Percentiles rank a stretch among this genome's conserved stretches.
These are phyloP conservation scores for Agriopis marginaria DNA, from an alignment of 2,888 invertebrate species.

Conservation along the genomic window DNA sequence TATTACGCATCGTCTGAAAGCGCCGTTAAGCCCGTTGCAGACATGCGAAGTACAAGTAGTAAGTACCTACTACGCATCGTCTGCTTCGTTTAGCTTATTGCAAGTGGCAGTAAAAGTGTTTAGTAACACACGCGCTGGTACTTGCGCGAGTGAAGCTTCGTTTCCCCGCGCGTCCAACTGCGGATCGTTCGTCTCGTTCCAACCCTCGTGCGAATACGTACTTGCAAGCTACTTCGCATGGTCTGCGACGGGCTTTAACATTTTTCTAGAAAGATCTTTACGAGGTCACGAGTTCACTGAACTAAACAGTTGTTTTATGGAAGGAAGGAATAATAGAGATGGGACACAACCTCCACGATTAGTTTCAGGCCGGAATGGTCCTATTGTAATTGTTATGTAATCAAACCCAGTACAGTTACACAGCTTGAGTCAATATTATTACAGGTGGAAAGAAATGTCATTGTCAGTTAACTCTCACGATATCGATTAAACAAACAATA, in stretches of 20 bases:
- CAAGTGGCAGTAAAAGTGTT: no score
- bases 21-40: no score
- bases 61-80: no score
- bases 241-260: background rate
- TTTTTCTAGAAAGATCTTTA: slow-evolving; percentile 7
- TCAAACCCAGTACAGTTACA: background rate
- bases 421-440: slow-evolving; percentile 18
- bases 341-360: background rate
- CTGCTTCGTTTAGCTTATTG: no score
- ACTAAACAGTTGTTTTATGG: background rate
- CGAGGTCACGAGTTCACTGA: slow-evolving; percentile 4
- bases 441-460: slow-evolving; percentile 20
- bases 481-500: slow-evolving; percentile 26
- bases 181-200: no score
- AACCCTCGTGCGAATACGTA: no score
- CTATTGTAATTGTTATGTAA: slow-evolving; percentile 6
- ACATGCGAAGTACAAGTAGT: no score
- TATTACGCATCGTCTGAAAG: no score
- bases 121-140: no score
- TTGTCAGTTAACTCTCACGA: slow-evolving; percentile 18
- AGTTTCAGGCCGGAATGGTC: background rate
- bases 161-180: no score
- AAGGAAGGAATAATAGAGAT: slow-evolving; percentile 5
- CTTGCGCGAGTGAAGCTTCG: no score
- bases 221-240: no score